Percentiles rank a stretch among this genome's conserved stretches.
Conservation (phyloP, 2,113 vertebrate genomes). For the Alexandromys fortis region DNA sequence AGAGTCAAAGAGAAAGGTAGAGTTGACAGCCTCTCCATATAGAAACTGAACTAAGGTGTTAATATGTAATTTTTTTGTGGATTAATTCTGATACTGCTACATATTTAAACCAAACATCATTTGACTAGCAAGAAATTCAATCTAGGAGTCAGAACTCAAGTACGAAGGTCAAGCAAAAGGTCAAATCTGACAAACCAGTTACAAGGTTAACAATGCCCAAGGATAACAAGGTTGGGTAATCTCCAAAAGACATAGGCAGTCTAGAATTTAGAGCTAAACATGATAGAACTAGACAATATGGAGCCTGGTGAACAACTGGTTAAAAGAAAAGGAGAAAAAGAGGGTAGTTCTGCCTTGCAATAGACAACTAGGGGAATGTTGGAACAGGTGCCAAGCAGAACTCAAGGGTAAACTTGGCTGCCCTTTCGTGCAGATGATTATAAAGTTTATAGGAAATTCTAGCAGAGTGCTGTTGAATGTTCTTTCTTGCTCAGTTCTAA, state of each 20-base stretch:
- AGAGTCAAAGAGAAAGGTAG: not conserved
- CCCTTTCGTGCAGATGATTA: not conserved
- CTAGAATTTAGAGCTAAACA: not conserved
- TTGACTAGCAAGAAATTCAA: not conserved
- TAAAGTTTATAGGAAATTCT: not conserved
- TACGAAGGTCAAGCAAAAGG: not conserved
- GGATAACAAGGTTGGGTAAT: not conserved
- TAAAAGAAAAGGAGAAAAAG: not conserved
- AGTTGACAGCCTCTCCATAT: not conserved
- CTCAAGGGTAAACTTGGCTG: not conserved
- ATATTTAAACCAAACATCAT: not conserved
- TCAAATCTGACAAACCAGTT: not conserved
- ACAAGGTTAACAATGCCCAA: not conserved
- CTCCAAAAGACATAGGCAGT: not conserved
- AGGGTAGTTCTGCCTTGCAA: not conserved
- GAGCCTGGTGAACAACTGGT: not conserved
- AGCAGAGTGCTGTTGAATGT: not conserved
- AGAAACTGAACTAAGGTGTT: not conserved
- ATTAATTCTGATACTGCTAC: not conserved
- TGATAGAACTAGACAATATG: not conserved
- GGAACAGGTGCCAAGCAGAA: not conserved
- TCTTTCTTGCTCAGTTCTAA: not conserved
- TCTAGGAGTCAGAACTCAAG: not conserved
- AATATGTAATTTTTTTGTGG: slow-evolving; percentile 25
- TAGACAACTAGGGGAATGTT: not conserved